Evolutionary conservation across 2,888 invertebrate species (phyloP), one percentile per base, ranked within the genome.

Genomic region (Eupithecia dodoneata): DNA sequence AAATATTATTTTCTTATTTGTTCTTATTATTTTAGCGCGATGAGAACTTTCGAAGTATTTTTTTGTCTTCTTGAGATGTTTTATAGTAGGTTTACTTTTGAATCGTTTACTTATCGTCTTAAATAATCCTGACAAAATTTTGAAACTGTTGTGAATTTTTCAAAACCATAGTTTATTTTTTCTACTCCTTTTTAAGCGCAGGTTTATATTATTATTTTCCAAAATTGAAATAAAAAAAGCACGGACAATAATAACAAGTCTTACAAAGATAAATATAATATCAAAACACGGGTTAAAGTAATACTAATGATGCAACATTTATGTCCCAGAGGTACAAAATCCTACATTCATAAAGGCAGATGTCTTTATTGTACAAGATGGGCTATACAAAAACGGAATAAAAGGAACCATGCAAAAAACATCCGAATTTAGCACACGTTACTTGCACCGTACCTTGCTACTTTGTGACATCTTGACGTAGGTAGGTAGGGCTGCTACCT

Each of bases 381-480:
- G 81, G 80, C 83, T 82, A 81, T 85, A 83, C 83, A 87, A 89
- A 87, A 89, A 47, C 45, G 86, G 87, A 89, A 87, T 87, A 86
- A 83, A 84, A 86, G 84, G 86, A 82, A 85, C 85, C 87, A 88
- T 91, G 91, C 89, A 92, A 92, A 93, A 93, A 93, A 91, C 87
- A 87, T 89, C 90, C 87, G 93, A 93, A 91, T 93, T 92, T 92
- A 87, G 88, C 90, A 89, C 89, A 90, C 89, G 91, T 91, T 90
- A 88, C 88, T 87, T 89, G 90, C 90, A 88, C 86, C 89, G 91
- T 94, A 94, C 94, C 94, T 70, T 94, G 94, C 94, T 94, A 94
- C 91, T 93, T 93, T 93, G 91, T 93, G 91, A 92, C 93, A 92
- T 93, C 94, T 94, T 92, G 90, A 90, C 86, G 81, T 89, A 94